Evolutionary conservation across 2,113 vertebrate species (phyloP), one percentile per base, ranked within the genome.

Genomic region (Ceuthmochares aereus): DNA sequence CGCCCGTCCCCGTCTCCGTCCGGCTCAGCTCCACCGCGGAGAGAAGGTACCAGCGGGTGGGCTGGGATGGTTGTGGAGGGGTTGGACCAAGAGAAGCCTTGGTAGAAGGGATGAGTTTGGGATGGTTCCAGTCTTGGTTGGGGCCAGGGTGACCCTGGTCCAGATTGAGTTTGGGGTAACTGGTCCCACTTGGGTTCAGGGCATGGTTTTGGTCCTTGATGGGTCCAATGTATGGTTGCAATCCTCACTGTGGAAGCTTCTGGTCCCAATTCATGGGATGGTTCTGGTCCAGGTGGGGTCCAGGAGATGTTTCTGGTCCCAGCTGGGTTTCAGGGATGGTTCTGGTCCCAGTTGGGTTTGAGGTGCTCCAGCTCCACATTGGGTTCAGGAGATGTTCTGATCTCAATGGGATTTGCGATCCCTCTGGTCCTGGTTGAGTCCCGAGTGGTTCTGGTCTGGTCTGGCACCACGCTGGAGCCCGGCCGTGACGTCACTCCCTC

Each of bases 1-100:
- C 94, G 0, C 98, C 98, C 0, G 97, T 98, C 5, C 98, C 98
- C 0, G 98, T 98, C n/a, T 97, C 97, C 2, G 97, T 98, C 56
- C 77, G 5, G 4, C 97, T 97, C 23, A 94, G 95, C 60, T 73
- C 77, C 3, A 22, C 47, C 30, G 14, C 10, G 0, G 25, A 78
- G 29, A 49, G 37, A 6, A 96, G 95, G 95, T n/a, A 82, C 26
- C 2, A 0, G 23, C 17, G 80, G 73, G 79, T 25, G 62, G 40
- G 45, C 51, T 37, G 43, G 52, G 40, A 12, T 2, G 16, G 5
- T 27, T 8, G 62, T 7, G 68, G 74, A 59, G 14, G 1, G 2
- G n/a, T 42, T 37, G 43, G 56, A 20, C 9, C 42, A 5, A 56
- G 37, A 54, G 27, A 26, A 47, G 43, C 55, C 62, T 23, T 25